A percentile compares a stretch with the other conserved stretches of the same genome.
Evolutionary conservation across 2,888 invertebrate species (phyloP).

Genomic region (Nomada goodeniana): DNA sequence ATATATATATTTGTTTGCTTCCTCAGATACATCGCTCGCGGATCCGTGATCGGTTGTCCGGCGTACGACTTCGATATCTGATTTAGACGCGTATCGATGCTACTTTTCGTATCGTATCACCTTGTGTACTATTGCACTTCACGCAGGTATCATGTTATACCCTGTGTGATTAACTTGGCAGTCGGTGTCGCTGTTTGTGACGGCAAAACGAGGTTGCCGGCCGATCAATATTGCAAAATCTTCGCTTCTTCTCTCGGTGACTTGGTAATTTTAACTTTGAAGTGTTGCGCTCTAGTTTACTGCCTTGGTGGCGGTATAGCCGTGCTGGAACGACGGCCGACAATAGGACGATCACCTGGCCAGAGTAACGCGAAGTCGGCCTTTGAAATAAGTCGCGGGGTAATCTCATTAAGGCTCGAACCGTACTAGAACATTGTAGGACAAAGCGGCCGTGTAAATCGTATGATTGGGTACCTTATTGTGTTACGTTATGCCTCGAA

Average conservation of each 20-base stretch:
- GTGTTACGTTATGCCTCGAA: neutral
- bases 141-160: constrained; percentile 45
- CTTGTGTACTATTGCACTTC: constrained; percentile 14
- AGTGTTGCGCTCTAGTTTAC: neutral
- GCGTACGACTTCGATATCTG: constrained; percentile 31
- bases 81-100: constrained; percentile 40
- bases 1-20: neutral
- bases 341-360: neutral
- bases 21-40: neutral
- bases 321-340: neutral
- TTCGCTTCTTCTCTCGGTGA: neutral
- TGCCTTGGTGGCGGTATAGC: neutral
- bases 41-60: constrained; percentile 15
- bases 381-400: neutral
- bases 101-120: constrained; percentile 48
- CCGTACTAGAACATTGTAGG: neutral
- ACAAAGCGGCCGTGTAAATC: neutral
- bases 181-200: constrained; percentile 43
- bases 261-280: neutral
- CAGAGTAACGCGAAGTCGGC: neutral
- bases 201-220: constrained; percentile 32
- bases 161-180: constrained; percentile 11
- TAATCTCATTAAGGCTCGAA: no score
- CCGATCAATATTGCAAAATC: constrained; percentile 16
- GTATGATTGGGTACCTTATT: neutral